Evolutionary conservation across 1,140 invertebrate species (phyloP), one percentile per base, ranked within the genome.

Genomic region (Drosophila novamexicana): DNA sequence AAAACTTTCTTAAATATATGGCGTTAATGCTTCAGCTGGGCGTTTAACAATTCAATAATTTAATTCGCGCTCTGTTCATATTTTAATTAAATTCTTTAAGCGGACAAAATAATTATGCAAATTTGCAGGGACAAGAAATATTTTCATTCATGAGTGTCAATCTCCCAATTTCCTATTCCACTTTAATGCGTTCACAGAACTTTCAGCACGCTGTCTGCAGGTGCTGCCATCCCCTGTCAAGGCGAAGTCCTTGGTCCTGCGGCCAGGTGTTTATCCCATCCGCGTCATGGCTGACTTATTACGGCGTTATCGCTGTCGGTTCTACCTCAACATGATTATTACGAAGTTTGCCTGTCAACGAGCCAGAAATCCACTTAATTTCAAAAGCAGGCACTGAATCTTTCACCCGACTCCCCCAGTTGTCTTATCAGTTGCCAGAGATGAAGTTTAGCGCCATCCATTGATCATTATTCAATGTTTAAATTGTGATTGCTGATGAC

Each of bases 71-170:
- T 42, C 34, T 57, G 16, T 29, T 22, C 22, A 62, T 45, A 72
- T 61, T 73, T 86, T 86, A 88, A 86, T 86, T 77, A 88, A 81
- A 86, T 86, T 88, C 81, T 66, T 71, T 78, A 56, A 59, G 39
- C 64, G 34, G 12, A 50, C 54, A 39, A 73, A 77, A 83, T 74
- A 79, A 86, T 86, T 86, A 88, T 86, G 82, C 72, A 88, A 88
- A 75, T 75, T 70, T 10, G 22, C 14, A 54, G 40, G 34, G 40
- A 54, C 36, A 37, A 22, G 10, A 39, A 74, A 72, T 82, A 86
- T 83, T 88, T 76, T 37, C 49, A 88, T 79, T 86, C 70, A 72
- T 65, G 54, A 77, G 65, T 64, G 67, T 66, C 81, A 47, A 57
- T 64, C 80, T 65, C 45, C 75, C 56, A 45, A 67, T 76, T 65